A percentile compares a stretch with the other conserved stretches of the same genome.
These are phyloP conservation scores for Bovichtus variegatus DNA, from an alignment of 2,797 vertebrate genomes.

Conservation along the genomic window DNA sequence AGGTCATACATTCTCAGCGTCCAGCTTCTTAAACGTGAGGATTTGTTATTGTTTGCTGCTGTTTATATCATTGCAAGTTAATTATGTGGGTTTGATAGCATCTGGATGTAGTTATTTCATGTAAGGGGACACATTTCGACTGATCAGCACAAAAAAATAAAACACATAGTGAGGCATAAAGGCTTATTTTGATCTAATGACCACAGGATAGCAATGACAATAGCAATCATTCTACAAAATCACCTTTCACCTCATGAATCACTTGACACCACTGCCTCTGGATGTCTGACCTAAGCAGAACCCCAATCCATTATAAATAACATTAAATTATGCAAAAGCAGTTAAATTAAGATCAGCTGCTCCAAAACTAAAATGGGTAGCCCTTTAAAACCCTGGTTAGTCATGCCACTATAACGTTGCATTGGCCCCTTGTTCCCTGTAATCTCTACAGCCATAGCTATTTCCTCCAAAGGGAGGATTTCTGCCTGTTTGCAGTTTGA, in stretches of 20 bases:
- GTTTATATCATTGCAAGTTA: neutral
- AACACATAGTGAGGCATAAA: neutral
- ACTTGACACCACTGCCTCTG: neutral
- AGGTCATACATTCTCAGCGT: neutral
- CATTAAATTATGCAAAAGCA: neutral
- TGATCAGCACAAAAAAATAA: neutral
- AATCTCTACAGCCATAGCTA: conserved; percentile 43
- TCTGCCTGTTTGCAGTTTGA: conserved; percentile 67
- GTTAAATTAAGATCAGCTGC: conserved; percentile 5
- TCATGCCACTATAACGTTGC: conserved; percentile 18
- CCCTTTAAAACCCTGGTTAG: neutral
- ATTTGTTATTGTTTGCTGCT: neutral
- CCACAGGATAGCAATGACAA: neutral
- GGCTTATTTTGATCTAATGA: conserved; percentile 14
- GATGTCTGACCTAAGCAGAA: conserved; percentile 14
- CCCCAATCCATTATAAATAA: neutral
- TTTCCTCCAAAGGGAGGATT: conserved; percentile 59
- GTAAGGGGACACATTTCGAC: neutral
- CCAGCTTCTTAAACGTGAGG: neutral
- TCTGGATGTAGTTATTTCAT: neutral
- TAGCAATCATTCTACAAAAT: neutral
- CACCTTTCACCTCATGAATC: conserved; percentile 12
- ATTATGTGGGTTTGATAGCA: neutral
- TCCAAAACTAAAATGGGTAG: neutral
- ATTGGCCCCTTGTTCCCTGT: conserved; percentile 34